phyloP scores from a whole-genome alignment of 2,888 invertebrate species.

The Drosophila mulleri region DNA sequence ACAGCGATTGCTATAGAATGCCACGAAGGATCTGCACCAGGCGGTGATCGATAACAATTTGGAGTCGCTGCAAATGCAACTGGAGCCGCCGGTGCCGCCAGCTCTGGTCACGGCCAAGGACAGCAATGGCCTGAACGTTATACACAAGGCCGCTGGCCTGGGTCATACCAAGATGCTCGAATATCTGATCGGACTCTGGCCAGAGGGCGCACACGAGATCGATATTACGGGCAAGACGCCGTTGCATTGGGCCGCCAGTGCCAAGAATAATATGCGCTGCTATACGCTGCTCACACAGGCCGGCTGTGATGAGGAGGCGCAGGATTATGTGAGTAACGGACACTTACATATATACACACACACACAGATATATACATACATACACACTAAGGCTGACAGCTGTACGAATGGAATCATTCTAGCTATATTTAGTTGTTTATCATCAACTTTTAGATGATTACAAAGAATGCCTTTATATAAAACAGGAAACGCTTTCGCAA shows the following conservation, averaged over 20 bases:
- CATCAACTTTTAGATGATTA: too few relatives aligned
- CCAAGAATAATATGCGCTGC: slow-evolving; percentile 91
- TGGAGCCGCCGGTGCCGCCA: slow-evolving; percentile 89
- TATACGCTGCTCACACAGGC: slow-evolving; percentile 91
- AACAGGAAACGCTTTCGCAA: too few relatives aligned
- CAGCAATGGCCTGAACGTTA: slow-evolving; percentile 91
- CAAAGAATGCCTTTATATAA: too few relatives aligned
- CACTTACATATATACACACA: too few relatives aligned
- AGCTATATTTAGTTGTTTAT: too few relatives aligned
- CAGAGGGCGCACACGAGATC: slow-evolving; percentile 88
- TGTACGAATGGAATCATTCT: too few relatives aligned
- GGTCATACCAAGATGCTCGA: slow-evolving; percentile 91
- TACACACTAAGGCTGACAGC: too few relatives aligned
- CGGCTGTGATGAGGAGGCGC: slow-evolving; percentile 93
- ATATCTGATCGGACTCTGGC: slow-evolving; percentile 89
- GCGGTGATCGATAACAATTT: slow-evolving; percentile 92
- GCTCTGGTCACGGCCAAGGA: slow-evolving; percentile 92
- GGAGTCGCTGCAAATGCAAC: slow-evolving; percentile 88
- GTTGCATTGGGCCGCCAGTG: slow-evolving; percentile 93
- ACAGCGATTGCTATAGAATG: slow-evolving; percentile 87
- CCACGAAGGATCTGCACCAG: slow-evolving; percentile 92
- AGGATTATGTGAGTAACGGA: slow-evolving; percentile 91
- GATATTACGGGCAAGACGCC: slow-evolving; percentile 95
- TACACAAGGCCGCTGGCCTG: slow-evolving; percentile 95
- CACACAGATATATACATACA: too few relatives aligned